Evolutionary conservation across 2,888 invertebrate genomes (phyloP).

Genomic region (Ditula angustiorana): DNA sequence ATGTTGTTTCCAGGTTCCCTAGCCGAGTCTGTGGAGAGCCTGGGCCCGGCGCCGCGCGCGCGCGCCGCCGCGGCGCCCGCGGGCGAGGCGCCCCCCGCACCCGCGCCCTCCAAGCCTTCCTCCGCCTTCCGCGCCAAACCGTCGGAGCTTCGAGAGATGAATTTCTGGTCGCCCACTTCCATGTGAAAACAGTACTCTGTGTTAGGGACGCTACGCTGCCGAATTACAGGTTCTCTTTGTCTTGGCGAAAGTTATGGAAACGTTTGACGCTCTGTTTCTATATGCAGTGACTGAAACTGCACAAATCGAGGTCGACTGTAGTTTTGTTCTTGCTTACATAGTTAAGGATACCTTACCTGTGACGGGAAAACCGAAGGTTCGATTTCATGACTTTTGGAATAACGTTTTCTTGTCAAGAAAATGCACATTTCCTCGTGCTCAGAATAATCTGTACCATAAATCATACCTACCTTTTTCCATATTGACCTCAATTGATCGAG

Average conservation of each 20-base stretch:
- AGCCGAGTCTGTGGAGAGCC: constrained; percentile 76
- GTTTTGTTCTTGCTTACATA: not conserved
- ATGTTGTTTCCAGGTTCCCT: constrained; percentile 63
- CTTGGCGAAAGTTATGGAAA: not conserved
- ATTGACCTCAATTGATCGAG: not conserved
- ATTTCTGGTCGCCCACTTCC: constrained; percentile 94
- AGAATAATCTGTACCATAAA: not conserved
- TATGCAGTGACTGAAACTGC: not conserved
- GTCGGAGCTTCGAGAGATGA: constrained; percentile 92
- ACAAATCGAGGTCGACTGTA: not conserved
- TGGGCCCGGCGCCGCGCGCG: constrained; percentile 71
- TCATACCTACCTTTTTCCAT: not conserved
- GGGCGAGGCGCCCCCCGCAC: constrained; percentile 62
- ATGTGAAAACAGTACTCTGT: constrained; percentile 82
- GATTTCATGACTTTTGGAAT: not conserved
- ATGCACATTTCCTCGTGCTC: not conserved
- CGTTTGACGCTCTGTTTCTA: constrained; percentile 8
- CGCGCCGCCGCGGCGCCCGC: constrained; percentile 53
- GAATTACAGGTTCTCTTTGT: not conserved
- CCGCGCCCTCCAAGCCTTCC: constrained; percentile 54
- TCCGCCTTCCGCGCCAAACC: constrained; percentile 84
- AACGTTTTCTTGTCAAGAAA: not conserved
- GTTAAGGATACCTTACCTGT: not conserved
- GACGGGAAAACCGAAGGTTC: not conserved
- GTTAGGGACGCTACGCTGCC: constrained; percentile 34